Evolutionary conservation across 2,888 invertebrate species (phyloP).

Genomic region (Coronaproctus castanopsis): DNA sequence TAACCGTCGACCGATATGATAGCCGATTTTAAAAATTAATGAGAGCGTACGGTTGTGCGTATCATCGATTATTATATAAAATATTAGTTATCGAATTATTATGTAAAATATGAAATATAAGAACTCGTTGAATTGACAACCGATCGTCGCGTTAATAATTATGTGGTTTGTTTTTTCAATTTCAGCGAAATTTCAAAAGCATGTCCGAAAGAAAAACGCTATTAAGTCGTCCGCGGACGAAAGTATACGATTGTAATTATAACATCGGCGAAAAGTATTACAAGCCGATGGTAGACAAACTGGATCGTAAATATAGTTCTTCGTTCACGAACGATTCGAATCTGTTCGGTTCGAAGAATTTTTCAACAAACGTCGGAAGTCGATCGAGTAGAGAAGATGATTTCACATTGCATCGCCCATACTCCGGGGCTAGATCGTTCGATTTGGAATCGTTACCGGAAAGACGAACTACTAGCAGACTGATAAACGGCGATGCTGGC

Average conservation of each 20-base stretch:
- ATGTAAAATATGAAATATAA: no score
- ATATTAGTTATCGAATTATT: no score
- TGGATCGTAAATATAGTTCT: constrained; percentile 47
- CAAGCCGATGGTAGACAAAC: constrained; percentile 49
- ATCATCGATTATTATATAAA: no score
- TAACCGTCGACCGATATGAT: no score
- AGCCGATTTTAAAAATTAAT: no score
- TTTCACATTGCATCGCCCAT: constrained; percentile 22
- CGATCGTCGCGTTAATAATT: no score
- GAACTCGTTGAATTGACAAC: no score
- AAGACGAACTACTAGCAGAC: constrained; percentile 27
- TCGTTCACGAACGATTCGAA: constrained; percentile 27
- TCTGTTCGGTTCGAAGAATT: constrained; percentile 28
- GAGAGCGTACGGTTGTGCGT: no score
- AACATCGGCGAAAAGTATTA: constrained; percentile 67
- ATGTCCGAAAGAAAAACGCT: constrained; percentile 17
- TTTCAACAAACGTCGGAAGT: constrained; percentile 29
- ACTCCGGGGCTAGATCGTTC: constrained; percentile 23
- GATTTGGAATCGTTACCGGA: constrained; percentile 30
- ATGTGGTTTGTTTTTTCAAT: no score
- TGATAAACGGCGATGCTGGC: constrained; percentile 11
- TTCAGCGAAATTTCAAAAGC: no score
- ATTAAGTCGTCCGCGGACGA: constrained; percentile 44
- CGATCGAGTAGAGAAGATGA: constrained; percentile 17
- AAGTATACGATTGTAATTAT: constrained; percentile 69